A percentile compares a stretch with the other conserved stretches of the same genome.
phyloP scores from a whole-genome alignment of 2,888 invertebrate genomes.

The Morpho deidamia region DNA sequence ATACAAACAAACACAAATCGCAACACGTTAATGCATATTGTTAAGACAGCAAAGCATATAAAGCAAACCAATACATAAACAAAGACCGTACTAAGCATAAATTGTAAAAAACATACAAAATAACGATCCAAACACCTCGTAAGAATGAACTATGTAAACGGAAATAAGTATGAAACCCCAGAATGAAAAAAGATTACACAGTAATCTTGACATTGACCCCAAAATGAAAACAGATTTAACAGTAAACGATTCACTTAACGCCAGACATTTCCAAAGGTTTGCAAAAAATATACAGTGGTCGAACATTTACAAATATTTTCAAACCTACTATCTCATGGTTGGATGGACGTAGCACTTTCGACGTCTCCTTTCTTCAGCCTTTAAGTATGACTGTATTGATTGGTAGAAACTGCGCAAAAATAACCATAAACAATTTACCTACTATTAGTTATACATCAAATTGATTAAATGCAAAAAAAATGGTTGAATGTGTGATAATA shows the following conservation, averaged over 20 bases:
- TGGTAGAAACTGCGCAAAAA: slow-evolving; percentile 70
- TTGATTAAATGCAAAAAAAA: not conserved
- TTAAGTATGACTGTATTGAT: slow-evolving; percentile 75
- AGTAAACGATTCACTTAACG: slow-evolving; percentile 11
- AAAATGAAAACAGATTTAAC: slow-evolving; percentile 6
- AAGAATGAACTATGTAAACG: too few species aligned
- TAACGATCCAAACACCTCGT: too few species aligned
- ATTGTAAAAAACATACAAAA: not conserved
- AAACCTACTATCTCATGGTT: slow-evolving; percentile 62
- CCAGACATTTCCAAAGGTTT: slow-evolving; percentile 25
- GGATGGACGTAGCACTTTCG: slow-evolving; percentile 63
- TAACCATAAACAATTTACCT: slow-evolving; percentile 34
- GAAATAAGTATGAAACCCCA: not conserved
- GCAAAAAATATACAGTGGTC: slow-evolving; percentile 57
- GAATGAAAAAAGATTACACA: slow-evolving; percentile 4
- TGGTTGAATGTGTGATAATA: not conserved
- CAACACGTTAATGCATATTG: slow-evolving; percentile 54
- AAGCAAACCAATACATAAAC: slow-evolving; percentile 16
- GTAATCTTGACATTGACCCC: too few species aligned
- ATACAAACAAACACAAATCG: slow-evolving; percentile 77
- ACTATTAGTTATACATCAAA: slow-evolving; percentile 7
- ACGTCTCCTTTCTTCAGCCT: slow-evolving; percentile 60
- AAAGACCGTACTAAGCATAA: slow-evolving; percentile 18
- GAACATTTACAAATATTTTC: slow-evolving; percentile 39
- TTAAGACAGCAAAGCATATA: slow-evolving; percentile 47